These are phyloP conservation scores for Meda fulgida DNA, from an alignment of 2,797 vertebrate genomes.

Conservation along the genomic window DNA sequence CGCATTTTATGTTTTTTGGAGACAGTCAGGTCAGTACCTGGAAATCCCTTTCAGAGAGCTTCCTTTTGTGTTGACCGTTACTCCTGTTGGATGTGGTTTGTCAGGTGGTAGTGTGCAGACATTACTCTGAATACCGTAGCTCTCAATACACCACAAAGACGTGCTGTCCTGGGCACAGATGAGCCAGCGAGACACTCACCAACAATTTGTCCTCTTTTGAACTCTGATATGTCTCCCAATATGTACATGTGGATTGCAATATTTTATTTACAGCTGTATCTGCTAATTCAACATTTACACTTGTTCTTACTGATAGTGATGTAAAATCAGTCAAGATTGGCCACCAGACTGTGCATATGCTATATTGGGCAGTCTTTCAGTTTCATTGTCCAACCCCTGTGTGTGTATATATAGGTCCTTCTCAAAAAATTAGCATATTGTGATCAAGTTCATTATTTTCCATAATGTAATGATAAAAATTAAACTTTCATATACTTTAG, in stretches of 20 bases:
- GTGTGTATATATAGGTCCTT: too few relatives aligned
- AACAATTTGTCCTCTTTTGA: background rate
- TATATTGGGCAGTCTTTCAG: background rate
- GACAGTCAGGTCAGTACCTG: background rate
- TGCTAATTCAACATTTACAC: background rate
- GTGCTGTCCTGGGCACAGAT: background rate
- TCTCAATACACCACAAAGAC: too few relatives aligned
- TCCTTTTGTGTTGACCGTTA: background rate
- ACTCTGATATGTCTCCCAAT: background rate
- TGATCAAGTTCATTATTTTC: too few relatives aligned
- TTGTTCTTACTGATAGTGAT: background rate
- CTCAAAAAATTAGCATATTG: too few relatives aligned
- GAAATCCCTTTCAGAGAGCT: background rate
- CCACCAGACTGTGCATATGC: background rate
- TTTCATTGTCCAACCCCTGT: background rate
- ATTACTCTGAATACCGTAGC: background rate
- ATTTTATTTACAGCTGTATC: background rate
- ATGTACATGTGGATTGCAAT: background rate
- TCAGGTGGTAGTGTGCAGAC: background rate
- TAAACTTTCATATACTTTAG: too few relatives aligned
- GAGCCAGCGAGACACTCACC: background rate
- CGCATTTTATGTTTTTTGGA: background rate
- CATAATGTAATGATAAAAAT: too few relatives aligned
- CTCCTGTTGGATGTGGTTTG: background rate
- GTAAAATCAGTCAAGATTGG: background rate